Evolutionary conservation across 2,797 vertebrate genomes (phyloP).

Genomic region (Amblyopsis hoosieri): DNA sequence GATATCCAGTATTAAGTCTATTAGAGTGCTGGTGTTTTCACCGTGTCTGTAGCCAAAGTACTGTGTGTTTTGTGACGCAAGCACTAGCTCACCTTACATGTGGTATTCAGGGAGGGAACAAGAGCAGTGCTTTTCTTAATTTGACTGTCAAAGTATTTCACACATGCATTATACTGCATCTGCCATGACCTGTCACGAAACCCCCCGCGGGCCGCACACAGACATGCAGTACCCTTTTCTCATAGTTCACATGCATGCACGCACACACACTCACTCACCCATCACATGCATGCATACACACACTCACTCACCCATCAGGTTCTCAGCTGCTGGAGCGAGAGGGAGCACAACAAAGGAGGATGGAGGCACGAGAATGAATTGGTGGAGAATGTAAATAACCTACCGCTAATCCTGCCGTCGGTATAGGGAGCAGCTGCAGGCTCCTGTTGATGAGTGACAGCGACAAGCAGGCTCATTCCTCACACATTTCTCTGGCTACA

Average conservation of each 20-base stretch:
- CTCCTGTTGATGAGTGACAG: conserved; percentile 38
- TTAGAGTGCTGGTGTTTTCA: not conserved
- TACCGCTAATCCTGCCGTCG: conserved; percentile 13
- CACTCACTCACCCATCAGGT: not conserved
- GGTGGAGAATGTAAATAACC: conserved; percentile 6
- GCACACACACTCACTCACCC: not conserved
- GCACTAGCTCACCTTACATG: not conserved
- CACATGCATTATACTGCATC: not conserved
- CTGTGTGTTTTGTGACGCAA: not conserved
- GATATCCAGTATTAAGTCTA: conserved; percentile 7
- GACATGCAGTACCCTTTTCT: too few species aligned
- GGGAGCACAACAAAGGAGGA: not conserved
- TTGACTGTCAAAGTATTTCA: not conserved
- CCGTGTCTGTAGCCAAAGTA: not conserved
- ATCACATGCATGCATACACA: not conserved
- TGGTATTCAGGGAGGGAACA: too few species aligned
- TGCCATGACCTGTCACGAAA: not conserved
- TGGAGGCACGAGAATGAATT: conserved; percentile 5
- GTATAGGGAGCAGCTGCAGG: conserved; percentile 24
- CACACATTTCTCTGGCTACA: not conserved
- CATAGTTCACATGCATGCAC: not conserved
- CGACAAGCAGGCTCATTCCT: conserved; percentile 2
- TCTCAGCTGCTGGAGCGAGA: too few species aligned
- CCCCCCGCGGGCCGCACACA: too few species aligned
- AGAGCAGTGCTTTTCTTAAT: not conserved